Conservation (phyloP, 2,888 invertebrate genomes). For the Macrosoma leucophasiata region DNA sequence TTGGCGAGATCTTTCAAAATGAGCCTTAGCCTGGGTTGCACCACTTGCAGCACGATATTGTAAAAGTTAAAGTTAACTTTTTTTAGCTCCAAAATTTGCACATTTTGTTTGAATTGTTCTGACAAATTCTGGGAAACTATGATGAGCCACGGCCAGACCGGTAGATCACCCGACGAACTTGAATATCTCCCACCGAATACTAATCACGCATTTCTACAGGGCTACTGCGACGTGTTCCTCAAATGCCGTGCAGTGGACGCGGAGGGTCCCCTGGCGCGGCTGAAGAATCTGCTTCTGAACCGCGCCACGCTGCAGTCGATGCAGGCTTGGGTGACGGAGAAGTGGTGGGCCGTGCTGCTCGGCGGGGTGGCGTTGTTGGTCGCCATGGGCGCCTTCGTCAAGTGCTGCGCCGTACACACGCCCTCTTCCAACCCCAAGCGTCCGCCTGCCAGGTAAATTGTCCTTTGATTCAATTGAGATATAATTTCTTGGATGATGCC, state of each 20-base stretch:
- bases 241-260: slow-evolving; percentile 99
- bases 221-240: slow-evolving; percentile 99
- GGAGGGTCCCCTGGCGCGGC: slow-evolving; percentile 96
- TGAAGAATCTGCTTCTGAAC: slow-evolving; percentile 96
- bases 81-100: too few relatives aligned
- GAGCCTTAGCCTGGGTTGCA: too few relatives aligned
- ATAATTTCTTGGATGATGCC: too few relatives aligned
- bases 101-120: too few relatives aligned
- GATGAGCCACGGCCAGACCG: too few relatives aligned
- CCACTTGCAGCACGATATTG: too few relatives aligned
- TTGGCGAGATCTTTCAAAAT: too few relatives aligned
- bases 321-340: slow-evolving; percentile 95
- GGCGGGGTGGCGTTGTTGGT: slow-evolving; percentile 94
- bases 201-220: slow-evolving; percentile 75
- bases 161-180: too few relatives aligned
- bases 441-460: slow-evolving; percentile 85
- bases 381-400: slow-evolving; percentile 98
- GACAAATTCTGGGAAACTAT: too few relatives aligned
- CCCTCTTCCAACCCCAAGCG: slow-evolving; percentile 99
- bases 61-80: too few relatives aligned
- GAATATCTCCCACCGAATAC: too few relatives aligned
- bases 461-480: too few relatives aligned
- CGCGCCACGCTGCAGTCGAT: slow-evolving; percentile 90
- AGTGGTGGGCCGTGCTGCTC: slow-evolving; percentile 95
- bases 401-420: slow-evolving; percentile 99